These are phyloP conservation scores for Notiomystis cincta DNA, from an alignment of 2,113 vertebrate species.

Conservation along the genomic window DNA sequence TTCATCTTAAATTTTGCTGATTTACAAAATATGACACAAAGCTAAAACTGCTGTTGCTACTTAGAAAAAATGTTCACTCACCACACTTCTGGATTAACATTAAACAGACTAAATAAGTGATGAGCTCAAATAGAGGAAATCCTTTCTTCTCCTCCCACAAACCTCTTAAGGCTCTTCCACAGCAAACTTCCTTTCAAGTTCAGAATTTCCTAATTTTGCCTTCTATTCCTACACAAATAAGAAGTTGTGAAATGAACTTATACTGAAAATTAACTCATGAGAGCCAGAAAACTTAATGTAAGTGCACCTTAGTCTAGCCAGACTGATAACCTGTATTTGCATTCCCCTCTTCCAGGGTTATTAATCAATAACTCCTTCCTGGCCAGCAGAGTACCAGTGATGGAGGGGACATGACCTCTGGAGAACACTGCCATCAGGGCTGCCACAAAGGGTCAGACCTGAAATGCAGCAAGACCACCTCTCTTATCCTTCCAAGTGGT, in stretches of 20 bases:
- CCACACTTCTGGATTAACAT: not conserved
- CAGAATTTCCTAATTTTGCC: not conserved
- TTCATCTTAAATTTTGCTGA: not conserved
- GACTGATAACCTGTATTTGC: not conserved
- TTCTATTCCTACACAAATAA: not conserved
- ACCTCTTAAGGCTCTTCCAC: not conserved
- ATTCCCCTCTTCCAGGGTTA: not conserved
- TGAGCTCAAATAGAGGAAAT: not conserved
- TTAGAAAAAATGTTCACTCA: not conserved
- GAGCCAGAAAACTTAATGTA: not conserved
- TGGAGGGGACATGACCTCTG: not conserved
- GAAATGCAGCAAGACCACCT: not conserved
- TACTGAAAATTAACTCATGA: not conserved
- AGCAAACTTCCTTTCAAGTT: not conserved
- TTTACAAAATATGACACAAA: not conserved
- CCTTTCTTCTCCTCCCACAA: not conserved
- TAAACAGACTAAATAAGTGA: not conserved
- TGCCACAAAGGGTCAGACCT: not conserved
- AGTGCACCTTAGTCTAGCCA: not conserved
- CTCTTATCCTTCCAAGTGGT: not conserved
- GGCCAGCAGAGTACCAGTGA: not conserved
- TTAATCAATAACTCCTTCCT: not conserved
- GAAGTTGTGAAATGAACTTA: not conserved
- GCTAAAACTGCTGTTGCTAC: not conserved
- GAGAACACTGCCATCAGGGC: not conserved